Percentiles rank a stretch among this genome's conserved stretches.
phyloP scores from a whole-genome alignment of 2,888 invertebrate species.

The Caenorhabditis macrosperma region DNA sequence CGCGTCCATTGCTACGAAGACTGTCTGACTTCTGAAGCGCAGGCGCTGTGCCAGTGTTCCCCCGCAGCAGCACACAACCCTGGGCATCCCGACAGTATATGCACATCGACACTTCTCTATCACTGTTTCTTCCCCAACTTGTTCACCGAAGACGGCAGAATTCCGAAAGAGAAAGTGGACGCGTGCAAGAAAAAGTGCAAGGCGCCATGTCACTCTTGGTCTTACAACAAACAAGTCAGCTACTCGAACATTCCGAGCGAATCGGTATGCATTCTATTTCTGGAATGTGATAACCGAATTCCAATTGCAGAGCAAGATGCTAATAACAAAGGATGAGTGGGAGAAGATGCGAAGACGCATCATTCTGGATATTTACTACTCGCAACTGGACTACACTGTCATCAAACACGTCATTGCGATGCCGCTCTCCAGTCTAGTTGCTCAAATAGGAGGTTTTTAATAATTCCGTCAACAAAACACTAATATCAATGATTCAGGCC shows the following conservation, averaged over 20 bases:
- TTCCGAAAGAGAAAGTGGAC: slow-evolving; percentile 48
- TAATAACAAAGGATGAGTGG: slow-evolving; percentile 55
- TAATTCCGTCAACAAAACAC: neutral
- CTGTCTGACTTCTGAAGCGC: slow-evolving; percentile 70
- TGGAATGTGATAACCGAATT: too few species aligned
- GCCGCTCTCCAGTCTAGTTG: slow-evolving; percentile 73
- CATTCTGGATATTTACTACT: slow-evolving; percentile 68
- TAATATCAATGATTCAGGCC: slow-evolving; percentile 64
- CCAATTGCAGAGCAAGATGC: slow-evolving; percentile 26
- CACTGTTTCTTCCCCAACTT: slow-evolving; percentile 66
- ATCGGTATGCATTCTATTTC: slow-evolving; percentile 51
- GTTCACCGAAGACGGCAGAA: slow-evolving; percentile 42
- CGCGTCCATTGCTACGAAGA: slow-evolving; percentile 74
- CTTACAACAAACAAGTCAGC: slow-evolving; percentile 73
- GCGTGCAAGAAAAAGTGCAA: slow-evolving; percentile 71
- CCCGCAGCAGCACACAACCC: slow-evolving; percentile 70
- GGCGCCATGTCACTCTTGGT: slow-evolving; percentile 76
- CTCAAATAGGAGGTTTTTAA: slow-evolving; percentile 76
- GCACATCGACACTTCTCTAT: slow-evolving; percentile 70
- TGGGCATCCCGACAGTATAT: slow-evolving; percentile 63
- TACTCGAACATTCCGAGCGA: slow-evolving; percentile 74
- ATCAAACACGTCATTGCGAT: slow-evolving; percentile 76
- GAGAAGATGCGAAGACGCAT: slow-evolving; percentile 65
- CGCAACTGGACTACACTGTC: slow-evolving; percentile 73
- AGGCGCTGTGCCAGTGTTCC: slow-evolving; percentile 73